Evolutionary conservation across 37 sponge, comb jelly and placozoan species (phyloP), one percentile per base, ranked within the genome.

Genomic region (Hormiphora californensis): DNA sequence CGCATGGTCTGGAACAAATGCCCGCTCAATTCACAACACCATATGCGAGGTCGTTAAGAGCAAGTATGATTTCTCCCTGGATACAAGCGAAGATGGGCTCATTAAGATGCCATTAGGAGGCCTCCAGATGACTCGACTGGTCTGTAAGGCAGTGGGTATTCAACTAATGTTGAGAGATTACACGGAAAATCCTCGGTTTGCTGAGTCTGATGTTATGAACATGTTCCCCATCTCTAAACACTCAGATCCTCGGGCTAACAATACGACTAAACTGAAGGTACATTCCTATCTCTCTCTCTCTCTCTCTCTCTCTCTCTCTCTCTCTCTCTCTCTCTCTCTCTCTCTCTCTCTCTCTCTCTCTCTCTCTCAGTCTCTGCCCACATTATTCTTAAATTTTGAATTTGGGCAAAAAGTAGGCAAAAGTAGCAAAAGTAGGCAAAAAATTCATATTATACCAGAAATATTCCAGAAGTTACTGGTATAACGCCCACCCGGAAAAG

Each of bases 151-250:
- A 65, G 67, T 65, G 11, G 67, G 67, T 44, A 53, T 94, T n/a
- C 96, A 96, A 85, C 43, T 96, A 21, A 15, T 92, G 2, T 34
- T 89, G 3, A 85, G 88, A 49, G 92, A 96, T 19, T 96, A 96
- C 51, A 63, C 81, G 0, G 35, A 88, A 22, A 81, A 85, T 21
- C 36, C 54, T 0, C 32, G 54, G 15, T 93, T 96, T 87, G 91
- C 91, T 4, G 94, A 92, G 36, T 91, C 89, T 31, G 96, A 96
- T 55, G 63, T 96, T 37, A 78, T 86, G 30, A 69, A 69, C 54
- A 5, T 96, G 38, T 87, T 86, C 85, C 96, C 96, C 38, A 30
- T 93, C 12, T 54, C 92, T 22, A 93, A 91, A 44, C 92, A 92
- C 86, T 68, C 91, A 19, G 39, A 90, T 12, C 92, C 91, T 15